Evolutionary conservation across 1,140 invertebrate species (phyloP).

Genomic region (Berghia stephanieae): DNA sequence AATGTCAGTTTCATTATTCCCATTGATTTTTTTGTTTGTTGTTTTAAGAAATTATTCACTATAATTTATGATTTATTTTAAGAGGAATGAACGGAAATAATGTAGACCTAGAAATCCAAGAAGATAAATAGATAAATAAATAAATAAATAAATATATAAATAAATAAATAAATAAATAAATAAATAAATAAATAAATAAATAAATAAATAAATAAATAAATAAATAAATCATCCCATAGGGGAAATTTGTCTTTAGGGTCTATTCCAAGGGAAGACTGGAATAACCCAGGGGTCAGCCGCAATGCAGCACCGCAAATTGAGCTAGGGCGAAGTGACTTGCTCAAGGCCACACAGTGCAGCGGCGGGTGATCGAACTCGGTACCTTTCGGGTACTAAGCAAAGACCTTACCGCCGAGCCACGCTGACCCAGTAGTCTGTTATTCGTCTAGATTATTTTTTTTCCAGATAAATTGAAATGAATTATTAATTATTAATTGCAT

Average conservation of each 20-base stretch:
- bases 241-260: no score
- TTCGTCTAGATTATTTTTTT: no score
- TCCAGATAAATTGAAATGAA: slow-evolving; percentile 26
- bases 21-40: no score
- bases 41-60: no score
- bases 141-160: background rate
- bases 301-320: background rate
- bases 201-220: background rate
- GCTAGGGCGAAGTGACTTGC: background rate
- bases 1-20: no score
- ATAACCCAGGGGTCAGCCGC: background rate
- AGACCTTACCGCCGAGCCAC: no score
- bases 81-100: no score
- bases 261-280: background rate
- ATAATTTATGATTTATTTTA: no score
- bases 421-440: no score
- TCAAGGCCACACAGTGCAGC: background rate
- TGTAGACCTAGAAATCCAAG: no score
- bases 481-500: slow-evolving; percentile 3
- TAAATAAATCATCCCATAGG: no score
- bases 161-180: background rate
- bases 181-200: background rate
- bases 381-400: background rate
- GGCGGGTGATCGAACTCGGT: background rate
- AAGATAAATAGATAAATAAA: background rate